Evolutionary conservation across 2,113 vertebrate species (phyloP).

Genomic region (Mesocricetus auratus): DNA sequence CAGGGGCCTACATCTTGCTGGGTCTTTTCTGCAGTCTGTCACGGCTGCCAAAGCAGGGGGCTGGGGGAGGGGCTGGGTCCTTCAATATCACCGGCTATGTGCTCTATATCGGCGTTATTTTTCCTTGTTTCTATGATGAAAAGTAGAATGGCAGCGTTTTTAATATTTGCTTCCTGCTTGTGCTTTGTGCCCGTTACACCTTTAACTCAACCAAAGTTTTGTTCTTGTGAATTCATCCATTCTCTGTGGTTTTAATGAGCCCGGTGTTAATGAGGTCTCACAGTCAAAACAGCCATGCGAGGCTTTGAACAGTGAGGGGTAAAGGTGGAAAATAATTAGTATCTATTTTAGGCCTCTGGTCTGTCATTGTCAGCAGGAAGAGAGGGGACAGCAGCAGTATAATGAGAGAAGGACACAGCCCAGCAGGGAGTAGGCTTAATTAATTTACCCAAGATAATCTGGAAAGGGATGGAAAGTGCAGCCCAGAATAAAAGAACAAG

Average conservation of each 20-base stretch:
- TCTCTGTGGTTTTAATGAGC: slow-evolving; percentile 39
- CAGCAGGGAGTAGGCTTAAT: slow-evolving; percentile 61
- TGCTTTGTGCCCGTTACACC: background rate
- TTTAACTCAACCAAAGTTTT: background rate
- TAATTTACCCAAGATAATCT: slow-evolving; percentile 52
- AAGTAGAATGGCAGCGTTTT: background rate
- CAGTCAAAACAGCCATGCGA: background rate
- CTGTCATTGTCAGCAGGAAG: slow-evolving; percentile 52
- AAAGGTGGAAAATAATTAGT: slow-evolving; percentile 70
- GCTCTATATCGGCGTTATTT: accelerated
- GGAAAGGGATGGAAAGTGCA: slow-evolving; percentile 7
- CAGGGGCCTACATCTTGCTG: no score
- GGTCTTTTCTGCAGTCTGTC: no score
- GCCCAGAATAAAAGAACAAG: background rate
- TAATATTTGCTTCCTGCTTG: background rate
- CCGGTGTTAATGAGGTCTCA: slow-evolving; percentile 32
- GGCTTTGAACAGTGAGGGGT: slow-evolving; percentile 52
- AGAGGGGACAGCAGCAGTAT: slow-evolving; percentile 14
- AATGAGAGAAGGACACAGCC: slow-evolving; percentile 54
- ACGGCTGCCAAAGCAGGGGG: no score
- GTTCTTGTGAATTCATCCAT: background rate
- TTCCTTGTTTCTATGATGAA: background rate
- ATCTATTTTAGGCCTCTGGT: slow-evolving; percentile 44
- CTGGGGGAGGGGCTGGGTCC: no score
- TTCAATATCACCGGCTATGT: background rate